Evolutionary conservation across 2,113 vertebrate species (phyloP).

Genomic region (Cariama cristata): DNA sequence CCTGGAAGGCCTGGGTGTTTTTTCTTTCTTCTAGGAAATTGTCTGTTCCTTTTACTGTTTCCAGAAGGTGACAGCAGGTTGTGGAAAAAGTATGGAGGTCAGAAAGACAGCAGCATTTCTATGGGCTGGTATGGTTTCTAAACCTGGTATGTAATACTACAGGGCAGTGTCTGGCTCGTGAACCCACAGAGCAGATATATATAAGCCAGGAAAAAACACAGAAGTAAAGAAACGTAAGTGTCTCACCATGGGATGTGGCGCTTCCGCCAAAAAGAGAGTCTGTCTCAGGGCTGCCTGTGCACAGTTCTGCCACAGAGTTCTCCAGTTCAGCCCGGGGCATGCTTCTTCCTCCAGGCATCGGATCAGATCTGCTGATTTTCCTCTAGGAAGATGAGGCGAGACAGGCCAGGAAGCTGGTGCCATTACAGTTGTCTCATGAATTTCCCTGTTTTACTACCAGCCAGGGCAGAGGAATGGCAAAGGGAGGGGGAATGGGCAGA

Average conservation of each 20-base stretch:
- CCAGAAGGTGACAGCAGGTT: background rate
- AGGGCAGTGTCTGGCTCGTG: background rate
- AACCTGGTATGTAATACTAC: background rate
- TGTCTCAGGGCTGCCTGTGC: background rate
- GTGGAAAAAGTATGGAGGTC: background rate
- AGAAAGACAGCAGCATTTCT: background rate
- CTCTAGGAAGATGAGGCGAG: background rate
- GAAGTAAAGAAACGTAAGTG: background rate
- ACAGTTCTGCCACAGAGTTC: background rate
- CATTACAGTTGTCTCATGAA: background rate
- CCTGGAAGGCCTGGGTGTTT: background rate
- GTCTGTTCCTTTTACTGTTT: background rate
- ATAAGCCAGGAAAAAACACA: background rate
- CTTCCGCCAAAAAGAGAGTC: background rate
- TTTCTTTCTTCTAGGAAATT: background rate
- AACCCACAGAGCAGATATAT: background rate
- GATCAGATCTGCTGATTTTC: background rate
- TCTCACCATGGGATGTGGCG: background rate
- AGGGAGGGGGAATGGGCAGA: background rate
- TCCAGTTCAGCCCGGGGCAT: background rate
- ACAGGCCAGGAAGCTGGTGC: background rate
- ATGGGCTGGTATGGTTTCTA: background rate
- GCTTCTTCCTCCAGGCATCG: background rate
- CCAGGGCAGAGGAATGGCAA: background rate
- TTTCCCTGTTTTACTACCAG: background rate